These are phyloP conservation scores for Apamea crenata DNA, from an alignment of 2,888 invertebrate genomes.

Conservation along the genomic window DNA sequence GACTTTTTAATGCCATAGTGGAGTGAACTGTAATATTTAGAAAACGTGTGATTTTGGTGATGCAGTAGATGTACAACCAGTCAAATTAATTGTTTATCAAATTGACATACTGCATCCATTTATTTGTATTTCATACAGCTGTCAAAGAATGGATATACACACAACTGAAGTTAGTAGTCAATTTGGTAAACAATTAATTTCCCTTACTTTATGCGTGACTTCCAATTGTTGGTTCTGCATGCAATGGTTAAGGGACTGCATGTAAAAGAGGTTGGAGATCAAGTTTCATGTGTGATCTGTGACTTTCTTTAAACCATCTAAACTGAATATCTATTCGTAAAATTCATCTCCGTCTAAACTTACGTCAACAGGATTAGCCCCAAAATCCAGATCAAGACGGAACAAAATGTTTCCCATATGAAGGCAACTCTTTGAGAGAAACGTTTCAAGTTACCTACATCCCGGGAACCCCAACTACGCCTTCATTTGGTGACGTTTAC, in stretches of 20 bases:
- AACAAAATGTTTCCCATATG: conserved; percentile 12
- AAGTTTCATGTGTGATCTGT: not conserved
- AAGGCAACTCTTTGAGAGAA: conserved; percentile 26
- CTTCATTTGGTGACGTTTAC: conserved; percentile 53
- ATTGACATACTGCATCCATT: not conserved
- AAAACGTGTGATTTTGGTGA: not conserved
- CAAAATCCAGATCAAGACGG: conserved; percentile 1
- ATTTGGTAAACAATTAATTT: not conserved
- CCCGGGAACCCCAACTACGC: conserved; percentile 25
- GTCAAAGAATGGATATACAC: not conserved
- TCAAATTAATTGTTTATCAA: no score
- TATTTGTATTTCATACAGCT: not conserved
- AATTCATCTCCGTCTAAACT: not conserved
- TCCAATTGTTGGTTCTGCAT: not conserved
- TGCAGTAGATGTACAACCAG: no score
- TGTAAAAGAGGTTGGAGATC: not conserved
- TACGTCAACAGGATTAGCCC: not conserved
- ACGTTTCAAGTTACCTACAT: conserved; percentile 46
- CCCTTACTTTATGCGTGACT: not conserved
- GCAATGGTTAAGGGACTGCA: not conserved
- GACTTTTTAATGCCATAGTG: not conserved
- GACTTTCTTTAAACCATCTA: not conserved
- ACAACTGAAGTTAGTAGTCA: not conserved
- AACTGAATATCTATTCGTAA: not conserved
- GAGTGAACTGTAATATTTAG: not conserved